Evolutionary conservation across 2,888 invertebrate genomes (phyloP).

Genomic region (Chloromyia formosa): DNA sequence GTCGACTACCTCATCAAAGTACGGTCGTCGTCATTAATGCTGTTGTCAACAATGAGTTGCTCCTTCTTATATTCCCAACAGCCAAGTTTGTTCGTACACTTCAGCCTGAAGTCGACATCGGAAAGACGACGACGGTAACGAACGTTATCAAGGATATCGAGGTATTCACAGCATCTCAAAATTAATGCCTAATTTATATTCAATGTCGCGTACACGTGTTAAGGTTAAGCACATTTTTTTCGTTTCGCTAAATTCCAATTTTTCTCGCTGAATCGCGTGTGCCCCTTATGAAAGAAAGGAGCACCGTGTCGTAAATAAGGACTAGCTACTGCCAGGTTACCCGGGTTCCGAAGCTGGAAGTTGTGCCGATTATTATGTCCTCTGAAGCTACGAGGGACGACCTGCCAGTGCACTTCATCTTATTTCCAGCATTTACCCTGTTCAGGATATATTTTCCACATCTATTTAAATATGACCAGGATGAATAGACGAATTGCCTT

Average conservation of each 20-base stretch:
- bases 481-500: neutral
- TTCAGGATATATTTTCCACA: constrained; percentile 14
- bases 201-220: constrained; percentile 47
- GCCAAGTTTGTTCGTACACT: constrained; percentile 13
- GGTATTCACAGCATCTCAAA: constrained; percentile 45
- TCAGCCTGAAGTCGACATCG: neutral
- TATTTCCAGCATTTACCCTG: constrained; percentile 15
- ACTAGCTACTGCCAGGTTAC: too few relatives aligned
- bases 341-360: neutral
- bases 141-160: constrained; percentile 20
- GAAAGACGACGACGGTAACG: constrained; percentile 8
- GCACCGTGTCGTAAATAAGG: neutral
- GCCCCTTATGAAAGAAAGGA: neutral
- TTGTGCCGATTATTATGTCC: neutral
- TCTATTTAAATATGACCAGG: constrained; percentile 21
- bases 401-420: neutral
- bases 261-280: neutral
- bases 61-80: constrained; percentile 6
- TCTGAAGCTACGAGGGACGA: neutral
- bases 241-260: constrained; percentile 29
- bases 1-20: neutral
- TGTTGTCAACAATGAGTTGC: constrained; percentile 3
- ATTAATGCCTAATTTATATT: constrained; percentile 48
- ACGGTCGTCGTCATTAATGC: neutral
- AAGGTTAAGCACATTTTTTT: constrained; percentile 46